Base-by-base conservation (phyloP, 2,888 invertebrate species). In the Axea sp. region DNA sequence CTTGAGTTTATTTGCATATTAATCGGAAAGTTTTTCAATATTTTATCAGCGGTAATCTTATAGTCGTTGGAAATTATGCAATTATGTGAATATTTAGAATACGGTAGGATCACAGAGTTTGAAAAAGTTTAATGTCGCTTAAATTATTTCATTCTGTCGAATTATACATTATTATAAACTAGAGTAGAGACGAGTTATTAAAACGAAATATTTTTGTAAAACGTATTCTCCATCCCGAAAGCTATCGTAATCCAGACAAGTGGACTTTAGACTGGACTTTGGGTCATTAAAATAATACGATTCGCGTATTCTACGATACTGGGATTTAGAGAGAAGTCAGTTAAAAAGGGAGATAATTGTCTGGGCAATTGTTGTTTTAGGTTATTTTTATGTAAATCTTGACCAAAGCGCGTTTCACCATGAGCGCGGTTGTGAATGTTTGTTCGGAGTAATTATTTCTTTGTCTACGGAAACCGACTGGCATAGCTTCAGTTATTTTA, bases 331-430 rank as follows among this genome's bases (percentile, higher is more conserved):
- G 64, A 68, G 76, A 76, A 77, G 76, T 75, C 77, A 71, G 76
- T 78, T 80, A 82, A 81, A 83, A 79, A 81, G 81, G 80, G 78
- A 78, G 82, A 81, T 83, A 85, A 85, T 85, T 84, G 83, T 85
- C 81, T 83, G 80, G 81, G 80, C 81, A 81, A 84, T 85, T 84
- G 84, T 84, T 85, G 83, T 84, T 82, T 78, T 81, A 83, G 76
- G 80, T 81, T 84, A 85, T 86, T 86, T 85, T 85, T 83, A 86
- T 86, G 86, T 85, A 85, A 86, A 86, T 86, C 84, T 84, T 83
- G 83, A 82, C 83, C 85, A 79, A 65, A 57, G 53, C 67, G 57
- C 57, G 55, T 47, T 67, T 59, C 45, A 24, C 57, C 45, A 53
- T 59, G 43, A 64, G 59, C 59, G 68, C 64, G 22, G 43, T 51